Base-by-base conservation (phyloP, 2,888 invertebrate species). In the Crepidodera aurea region DNA sequence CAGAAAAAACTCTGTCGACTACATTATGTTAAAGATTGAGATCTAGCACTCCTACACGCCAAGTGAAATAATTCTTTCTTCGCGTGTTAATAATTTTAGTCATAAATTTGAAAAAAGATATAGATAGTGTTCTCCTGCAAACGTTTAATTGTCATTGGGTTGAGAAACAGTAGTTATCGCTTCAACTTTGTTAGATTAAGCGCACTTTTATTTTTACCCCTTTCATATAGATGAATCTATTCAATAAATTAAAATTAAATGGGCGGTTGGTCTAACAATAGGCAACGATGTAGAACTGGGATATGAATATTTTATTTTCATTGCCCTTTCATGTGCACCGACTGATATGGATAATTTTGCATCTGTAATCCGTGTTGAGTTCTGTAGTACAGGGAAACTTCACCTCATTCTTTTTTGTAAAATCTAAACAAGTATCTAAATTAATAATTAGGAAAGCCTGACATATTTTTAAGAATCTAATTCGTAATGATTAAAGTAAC, bases 101-200 rank as follows among this genome's bases (percentile, higher is more conserved):
- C 51, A 34, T 51, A 51, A 51, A 51, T 34, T 37, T 19, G 13
- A 27, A 25, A 51, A 37, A 51, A 51, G 37, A 51, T 51, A 19
- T 51, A 51, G 51, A 51, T 51, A 51, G 22, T 8, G 34, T 32
- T 34, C 51, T 13, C 37, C 34, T 34, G 37, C 37, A 22, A 37
- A 51, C 39, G 51, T 37, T 51, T 37, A 39, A 51, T 51, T 51
- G 51, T 51, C 51, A 51, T 51, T 51, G 34, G 15, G 34, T 37
- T 37, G 18, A 51, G 37, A 51, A 51, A 51, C 37, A 55, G 16
- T 15, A 22, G 42, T 42, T 42, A 19, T 12, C 25, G 32, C 39
- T 39, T 12, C 10, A 12, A 12, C 10, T 39, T 39, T 39, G n/a
- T 39, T 39, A 39, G 39, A 39, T 39, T 39, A 39, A 16, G 13